Conservation (phyloP, 2,113 vertebrate species). For the Aythya baeri region DNA sequence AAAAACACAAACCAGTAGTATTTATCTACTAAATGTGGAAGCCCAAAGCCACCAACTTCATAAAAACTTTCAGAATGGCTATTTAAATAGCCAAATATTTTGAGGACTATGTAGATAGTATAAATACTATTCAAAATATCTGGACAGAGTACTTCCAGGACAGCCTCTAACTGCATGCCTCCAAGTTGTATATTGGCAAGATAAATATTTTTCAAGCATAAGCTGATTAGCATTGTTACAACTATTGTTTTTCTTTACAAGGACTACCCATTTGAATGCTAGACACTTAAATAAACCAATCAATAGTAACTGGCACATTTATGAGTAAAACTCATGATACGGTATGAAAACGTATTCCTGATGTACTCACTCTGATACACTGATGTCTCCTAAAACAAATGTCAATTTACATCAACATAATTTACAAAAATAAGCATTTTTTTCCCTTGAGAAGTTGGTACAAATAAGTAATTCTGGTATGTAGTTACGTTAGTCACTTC, state of each 20-base stretch:
- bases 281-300: background rate
- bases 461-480: background rate
- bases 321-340: background rate
- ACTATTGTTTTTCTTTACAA: background rate
- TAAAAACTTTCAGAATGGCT: background rate
- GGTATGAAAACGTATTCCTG: background rate
- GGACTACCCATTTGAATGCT: background rate
- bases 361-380: background rate
- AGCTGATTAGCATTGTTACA: background rate
- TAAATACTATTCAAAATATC: background rate
- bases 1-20: background rate
- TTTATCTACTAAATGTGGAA: background rate
- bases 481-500: background rate
- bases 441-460: background rate
- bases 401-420: background rate
- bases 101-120: background rate
- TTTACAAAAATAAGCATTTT: background rate
- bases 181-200: background rate
- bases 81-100: background rate
- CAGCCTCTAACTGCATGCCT: background rate
- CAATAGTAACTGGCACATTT: background rate
- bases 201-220: background rate
- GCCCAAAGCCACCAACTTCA: background rate
- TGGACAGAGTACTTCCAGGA: background rate
- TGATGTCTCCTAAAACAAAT: background rate